Conservation (phyloP, 2,113 vertebrate genomes). For the Colinus virginianus region DNA sequence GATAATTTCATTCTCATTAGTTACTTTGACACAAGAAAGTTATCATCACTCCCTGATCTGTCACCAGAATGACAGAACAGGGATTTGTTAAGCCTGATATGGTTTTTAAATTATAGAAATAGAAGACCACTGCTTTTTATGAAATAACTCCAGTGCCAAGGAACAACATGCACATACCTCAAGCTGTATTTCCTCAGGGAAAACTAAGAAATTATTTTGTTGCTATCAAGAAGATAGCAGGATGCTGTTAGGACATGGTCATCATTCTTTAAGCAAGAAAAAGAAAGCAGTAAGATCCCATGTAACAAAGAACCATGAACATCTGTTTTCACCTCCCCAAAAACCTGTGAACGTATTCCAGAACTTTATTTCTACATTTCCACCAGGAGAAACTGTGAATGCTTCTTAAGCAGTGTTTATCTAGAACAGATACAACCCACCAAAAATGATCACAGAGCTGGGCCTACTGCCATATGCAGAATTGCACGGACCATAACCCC, state of each 20-base stretch:
- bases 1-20: slow-evolving; percentile 24
- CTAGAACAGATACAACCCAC: too few relatives aligned
- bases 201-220: background rate
- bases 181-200: background rate
- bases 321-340: background rate
- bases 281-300: background rate
- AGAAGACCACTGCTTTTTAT: background rate
- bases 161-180: rapidly evolving
- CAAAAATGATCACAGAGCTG: background rate
- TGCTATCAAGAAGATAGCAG: background rate
- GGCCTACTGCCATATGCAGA: background rate
- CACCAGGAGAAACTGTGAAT: background rate
- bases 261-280: background rate
- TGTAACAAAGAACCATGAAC: background rate
- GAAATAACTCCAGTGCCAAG: background rate
- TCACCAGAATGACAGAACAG: background rate
- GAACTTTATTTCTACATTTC: background rate
- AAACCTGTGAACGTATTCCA: background rate
- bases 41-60: background rate
- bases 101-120: background rate
- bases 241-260: background rate
- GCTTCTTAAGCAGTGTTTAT: background rate
- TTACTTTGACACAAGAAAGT: slow-evolving; percentile 41
- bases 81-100: background rate
- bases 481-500: background rate